Conservation (phyloP, 2,113 vertebrate species). For the Rissa tridactyla region DNA sequence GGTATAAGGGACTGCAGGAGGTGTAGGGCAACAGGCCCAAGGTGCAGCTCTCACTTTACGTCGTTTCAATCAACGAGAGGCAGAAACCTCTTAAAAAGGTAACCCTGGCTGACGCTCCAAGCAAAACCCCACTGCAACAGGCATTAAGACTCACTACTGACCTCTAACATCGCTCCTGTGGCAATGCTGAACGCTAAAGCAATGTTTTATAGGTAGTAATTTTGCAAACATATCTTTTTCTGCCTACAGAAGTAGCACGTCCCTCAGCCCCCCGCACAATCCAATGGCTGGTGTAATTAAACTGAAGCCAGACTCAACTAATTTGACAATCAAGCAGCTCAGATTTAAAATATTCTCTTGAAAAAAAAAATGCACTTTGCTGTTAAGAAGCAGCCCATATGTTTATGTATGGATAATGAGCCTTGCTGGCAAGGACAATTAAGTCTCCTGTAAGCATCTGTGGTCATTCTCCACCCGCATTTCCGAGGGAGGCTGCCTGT, state of each 20-base stretch:
- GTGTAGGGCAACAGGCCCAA: neutral
- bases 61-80: neutral
- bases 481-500: neutral
- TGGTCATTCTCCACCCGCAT: conserved; percentile 14
- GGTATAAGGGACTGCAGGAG: neutral
- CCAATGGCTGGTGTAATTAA: conserved; percentile 30
- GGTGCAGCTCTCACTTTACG: neutral
- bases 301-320: conserved; percentile 16
- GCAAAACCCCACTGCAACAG: neutral
- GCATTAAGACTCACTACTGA: neutral
- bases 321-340: conserved; percentile 45
- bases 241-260: neutral
- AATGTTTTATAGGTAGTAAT: neutral
- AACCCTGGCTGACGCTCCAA: neutral
- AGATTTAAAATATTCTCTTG: conserved; percentile 26
- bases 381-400: conserved; percentile 52
- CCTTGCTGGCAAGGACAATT: conserved; percentile 58
- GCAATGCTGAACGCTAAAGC: neutral
- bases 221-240: neutral
- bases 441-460: conserved; percentile 47
- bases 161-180: neutral
- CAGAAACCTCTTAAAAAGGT: neutral
- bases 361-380: conserved; percentile 5
- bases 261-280: neutral
- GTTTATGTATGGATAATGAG: conserved; percentile 62